Percentiles rank a stretch among this genome's conserved stretches.
Conservation (phyloP, 2,797 vertebrate species). For the Phalanger gymnotis region DNA sequence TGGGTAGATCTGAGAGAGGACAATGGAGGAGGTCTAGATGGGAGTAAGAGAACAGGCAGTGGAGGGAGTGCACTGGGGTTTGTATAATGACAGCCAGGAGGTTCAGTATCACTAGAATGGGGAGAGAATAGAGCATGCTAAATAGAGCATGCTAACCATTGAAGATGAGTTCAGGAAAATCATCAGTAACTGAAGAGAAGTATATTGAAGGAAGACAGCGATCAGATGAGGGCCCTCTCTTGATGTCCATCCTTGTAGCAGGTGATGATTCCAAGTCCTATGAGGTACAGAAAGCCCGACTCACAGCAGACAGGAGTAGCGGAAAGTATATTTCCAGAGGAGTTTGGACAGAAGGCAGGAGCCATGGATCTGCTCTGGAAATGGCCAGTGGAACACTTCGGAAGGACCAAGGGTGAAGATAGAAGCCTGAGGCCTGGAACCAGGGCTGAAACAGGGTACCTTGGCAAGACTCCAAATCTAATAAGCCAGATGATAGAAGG, state of each 20-base stretch:
- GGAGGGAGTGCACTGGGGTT: not conserved
- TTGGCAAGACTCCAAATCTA: not conserved
- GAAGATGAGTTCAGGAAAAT: not conserved
- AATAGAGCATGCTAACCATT: not conserved
- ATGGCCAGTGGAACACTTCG: not conserved
- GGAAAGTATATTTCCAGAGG: not conserved
- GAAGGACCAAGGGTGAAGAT: not conserved
- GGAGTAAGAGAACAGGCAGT: not conserved
- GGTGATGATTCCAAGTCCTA: not conserved
- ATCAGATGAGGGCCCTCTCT: not conserved
- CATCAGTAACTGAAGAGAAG: not conserved
- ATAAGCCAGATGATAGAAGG: not conserved
- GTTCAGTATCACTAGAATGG: not conserved
- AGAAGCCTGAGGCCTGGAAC: not conserved
- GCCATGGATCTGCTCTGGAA: not conserved
- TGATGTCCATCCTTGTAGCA: not conserved
- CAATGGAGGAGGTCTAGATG: not conserved
- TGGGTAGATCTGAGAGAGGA: not conserved
- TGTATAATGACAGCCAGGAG: not conserved
- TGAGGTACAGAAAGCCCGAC: not conserved
- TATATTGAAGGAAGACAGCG: not conserved
- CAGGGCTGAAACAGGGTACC: not conserved
- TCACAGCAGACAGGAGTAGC: not conserved
- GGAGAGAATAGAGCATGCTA: not conserved
- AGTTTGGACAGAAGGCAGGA: not conserved